Percentiles rank a stretch among this genome's conserved stretches.
Evolutionary conservation across 2,113 vertebrate species (phyloP).

Genomic region (Dipodomys spectabilis): DNA sequence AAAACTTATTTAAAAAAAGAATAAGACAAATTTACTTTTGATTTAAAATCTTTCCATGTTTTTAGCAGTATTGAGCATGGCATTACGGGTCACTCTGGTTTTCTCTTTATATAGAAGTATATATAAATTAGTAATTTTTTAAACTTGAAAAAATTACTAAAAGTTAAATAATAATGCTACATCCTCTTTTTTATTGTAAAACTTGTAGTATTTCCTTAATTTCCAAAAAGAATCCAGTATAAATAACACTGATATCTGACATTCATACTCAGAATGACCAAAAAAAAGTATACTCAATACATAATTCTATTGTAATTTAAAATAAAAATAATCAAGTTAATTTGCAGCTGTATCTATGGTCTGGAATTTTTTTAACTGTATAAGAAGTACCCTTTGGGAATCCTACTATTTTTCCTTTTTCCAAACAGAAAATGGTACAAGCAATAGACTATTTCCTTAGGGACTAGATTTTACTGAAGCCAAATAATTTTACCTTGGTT

Average conservation of each 20-base stretch:
- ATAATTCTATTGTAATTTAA: too few relatives aligned
- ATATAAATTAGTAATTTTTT: background rate
- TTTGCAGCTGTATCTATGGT: too few relatives aligned
- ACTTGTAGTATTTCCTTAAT: too few relatives aligned
- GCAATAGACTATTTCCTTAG: background rate
- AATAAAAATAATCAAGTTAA: too few relatives aligned
- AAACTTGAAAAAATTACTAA: conserved; percentile 21
- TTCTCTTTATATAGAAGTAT: conserved; percentile 8
- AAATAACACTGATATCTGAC: too few relatives aligned
- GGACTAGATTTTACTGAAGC: background rate
- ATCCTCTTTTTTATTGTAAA: background rate
- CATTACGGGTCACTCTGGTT: background rate
- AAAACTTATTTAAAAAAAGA: too few relatives aligned
- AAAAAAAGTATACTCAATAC: too few relatives aligned
- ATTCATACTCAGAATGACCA: too few relatives aligned
- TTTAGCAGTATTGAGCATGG: background rate
- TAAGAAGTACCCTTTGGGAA: background rate
- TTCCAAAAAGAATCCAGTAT: too few relatives aligned
- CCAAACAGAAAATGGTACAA: background rate
- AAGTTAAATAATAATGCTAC: conserved; percentile 3
- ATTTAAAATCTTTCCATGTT: background rate
- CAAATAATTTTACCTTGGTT: background rate
- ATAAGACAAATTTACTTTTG: background rate
- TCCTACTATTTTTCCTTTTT: background rate
- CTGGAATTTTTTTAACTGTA: background rate